Percentiles rank a stretch among this genome's conserved stretches.
Evolutionary conservation across 2,113 vertebrate species (phyloP).

Genomic region (Anhinga anhinga): DNA sequence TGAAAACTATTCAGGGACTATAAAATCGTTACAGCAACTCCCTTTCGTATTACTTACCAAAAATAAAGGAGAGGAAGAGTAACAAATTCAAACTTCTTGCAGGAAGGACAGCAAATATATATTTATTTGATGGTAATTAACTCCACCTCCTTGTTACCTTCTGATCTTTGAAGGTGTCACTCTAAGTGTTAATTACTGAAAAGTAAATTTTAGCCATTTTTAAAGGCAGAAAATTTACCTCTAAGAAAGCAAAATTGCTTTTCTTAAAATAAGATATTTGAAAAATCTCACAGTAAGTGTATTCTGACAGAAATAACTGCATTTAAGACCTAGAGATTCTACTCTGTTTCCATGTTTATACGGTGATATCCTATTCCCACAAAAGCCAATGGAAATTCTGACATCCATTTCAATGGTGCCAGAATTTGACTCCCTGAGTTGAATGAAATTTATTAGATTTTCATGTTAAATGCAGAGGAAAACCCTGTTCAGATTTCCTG

Average conservation of each 20-base stretch:
- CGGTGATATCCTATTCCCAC: neutral
- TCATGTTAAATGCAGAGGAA: conserved; percentile 40
- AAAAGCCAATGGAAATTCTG: conserved; percentile 28
- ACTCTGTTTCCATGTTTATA: neutral
- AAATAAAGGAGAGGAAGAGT: neutral
- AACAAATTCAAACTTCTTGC: neutral
- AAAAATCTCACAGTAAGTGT: neutral
- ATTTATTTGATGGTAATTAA: conserved; percentile 25
- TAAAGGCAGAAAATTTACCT: neutral
- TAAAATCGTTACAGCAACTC: conserved; percentile 11
- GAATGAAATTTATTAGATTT: conserved; percentile 45
- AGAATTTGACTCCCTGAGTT: conserved; percentile 21
- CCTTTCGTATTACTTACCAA: neutral
- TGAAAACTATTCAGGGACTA: conserved; percentile 26
- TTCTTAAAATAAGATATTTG: neutral
- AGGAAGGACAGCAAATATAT: neutral
- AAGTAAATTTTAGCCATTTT: neutral
- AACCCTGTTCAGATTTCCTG: conserved; percentile 34
- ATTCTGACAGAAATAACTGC: neutral
- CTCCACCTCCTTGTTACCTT: neutral
- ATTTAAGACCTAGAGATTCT: conserved; percentile 21
- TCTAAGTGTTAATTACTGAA: neutral
- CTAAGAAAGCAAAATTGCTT: neutral
- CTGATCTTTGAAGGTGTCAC: neutral
- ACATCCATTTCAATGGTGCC: neutral